phyloP scores from a whole-genome alignment of 2,113 vertebrate species.

The Albula glossodonta region DNA sequence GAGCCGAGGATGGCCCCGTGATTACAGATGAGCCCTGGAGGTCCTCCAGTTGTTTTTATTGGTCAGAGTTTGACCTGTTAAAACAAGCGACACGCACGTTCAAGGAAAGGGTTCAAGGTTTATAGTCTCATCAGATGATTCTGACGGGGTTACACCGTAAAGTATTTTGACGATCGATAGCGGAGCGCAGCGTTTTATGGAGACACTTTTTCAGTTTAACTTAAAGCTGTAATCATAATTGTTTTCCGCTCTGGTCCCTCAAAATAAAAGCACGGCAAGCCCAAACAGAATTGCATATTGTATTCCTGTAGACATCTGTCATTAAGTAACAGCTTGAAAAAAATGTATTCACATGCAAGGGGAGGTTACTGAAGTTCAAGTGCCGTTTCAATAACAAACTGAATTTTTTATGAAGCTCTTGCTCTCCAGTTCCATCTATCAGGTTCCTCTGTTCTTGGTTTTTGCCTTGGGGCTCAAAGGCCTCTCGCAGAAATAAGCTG shows the following conservation, averaged over 20 bases:
- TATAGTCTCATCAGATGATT: background rate
- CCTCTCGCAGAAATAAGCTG: background rate
- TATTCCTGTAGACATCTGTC: background rate
- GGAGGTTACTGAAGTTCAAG: background rate
- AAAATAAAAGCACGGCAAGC: background rate
- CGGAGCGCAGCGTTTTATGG: background rate
- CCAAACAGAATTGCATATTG: background rate
- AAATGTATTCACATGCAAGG: background rate
- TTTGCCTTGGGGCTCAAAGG: background rate
- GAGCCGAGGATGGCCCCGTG: background rate
- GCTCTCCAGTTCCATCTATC: background rate
- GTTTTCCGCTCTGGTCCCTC: background rate
- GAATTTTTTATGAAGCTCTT: background rate
- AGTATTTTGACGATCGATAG: background rate
- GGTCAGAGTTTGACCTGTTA: background rate
- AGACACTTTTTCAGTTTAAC: background rate
- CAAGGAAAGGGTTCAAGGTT: background rate
- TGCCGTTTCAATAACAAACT: conserved; percentile 8
- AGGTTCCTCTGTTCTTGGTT: background rate
- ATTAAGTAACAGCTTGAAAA: conserved; percentile 6
- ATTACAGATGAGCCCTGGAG: background rate
- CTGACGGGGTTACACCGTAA: background rate
- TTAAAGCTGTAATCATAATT: background rate
- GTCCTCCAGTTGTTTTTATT: background rate
- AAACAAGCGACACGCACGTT: background rate